These are phyloP conservation scores for Campoplex nolae DNA, from an alignment of 2,888 invertebrate species.

Conservation along the genomic window DNA sequence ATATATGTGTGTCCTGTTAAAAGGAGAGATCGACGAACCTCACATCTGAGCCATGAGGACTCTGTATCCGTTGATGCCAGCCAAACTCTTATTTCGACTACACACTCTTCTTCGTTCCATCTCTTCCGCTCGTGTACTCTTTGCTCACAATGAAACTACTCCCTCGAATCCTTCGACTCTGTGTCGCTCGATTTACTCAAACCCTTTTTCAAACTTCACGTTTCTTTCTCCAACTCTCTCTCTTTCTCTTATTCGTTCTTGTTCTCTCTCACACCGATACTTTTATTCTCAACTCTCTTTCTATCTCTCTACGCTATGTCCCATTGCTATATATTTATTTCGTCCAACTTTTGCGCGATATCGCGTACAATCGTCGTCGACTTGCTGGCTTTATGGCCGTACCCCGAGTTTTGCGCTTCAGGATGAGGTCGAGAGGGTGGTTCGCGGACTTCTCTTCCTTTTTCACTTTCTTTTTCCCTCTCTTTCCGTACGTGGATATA, in stretches of 20 bases:
- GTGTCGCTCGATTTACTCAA: constrained; percentile 48
- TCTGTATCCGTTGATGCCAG: constrained; percentile 56
- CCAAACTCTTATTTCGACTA: constrained; percentile 48
- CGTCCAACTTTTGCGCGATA: constrained; percentile 71
- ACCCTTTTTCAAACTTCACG: constrained; percentile 24
- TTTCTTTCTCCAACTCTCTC: constrained; percentile 21
- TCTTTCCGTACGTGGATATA: constrained; percentile 1
- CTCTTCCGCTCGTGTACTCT: constrained; percentile 38
- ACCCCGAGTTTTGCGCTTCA: constrained; percentile 16
- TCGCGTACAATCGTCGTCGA: constrained; percentile 69
- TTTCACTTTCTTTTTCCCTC: constrained; percentile 5
- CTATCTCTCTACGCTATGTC: constrained; percentile 51
- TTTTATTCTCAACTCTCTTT: constrained; percentile 9
- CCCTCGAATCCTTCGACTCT: constrained; percentile 25
- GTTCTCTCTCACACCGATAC: background rate
- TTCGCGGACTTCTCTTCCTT: constrained; percentile 35
- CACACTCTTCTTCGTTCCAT: background rate
- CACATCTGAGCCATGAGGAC: constrained; percentile 44
- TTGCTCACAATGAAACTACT: constrained; percentile 28
- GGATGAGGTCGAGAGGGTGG: constrained; percentile 64
- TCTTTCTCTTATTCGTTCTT: background rate
- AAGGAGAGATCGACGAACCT: constrained; percentile 59
- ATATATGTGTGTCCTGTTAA: constrained; percentile 11
- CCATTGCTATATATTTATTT: constrained; percentile 73
- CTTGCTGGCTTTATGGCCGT: constrained; percentile 44